Conservation (phyloP, 2,113 vertebrate genomes). For the Donacobius atricapilla region DNA sequence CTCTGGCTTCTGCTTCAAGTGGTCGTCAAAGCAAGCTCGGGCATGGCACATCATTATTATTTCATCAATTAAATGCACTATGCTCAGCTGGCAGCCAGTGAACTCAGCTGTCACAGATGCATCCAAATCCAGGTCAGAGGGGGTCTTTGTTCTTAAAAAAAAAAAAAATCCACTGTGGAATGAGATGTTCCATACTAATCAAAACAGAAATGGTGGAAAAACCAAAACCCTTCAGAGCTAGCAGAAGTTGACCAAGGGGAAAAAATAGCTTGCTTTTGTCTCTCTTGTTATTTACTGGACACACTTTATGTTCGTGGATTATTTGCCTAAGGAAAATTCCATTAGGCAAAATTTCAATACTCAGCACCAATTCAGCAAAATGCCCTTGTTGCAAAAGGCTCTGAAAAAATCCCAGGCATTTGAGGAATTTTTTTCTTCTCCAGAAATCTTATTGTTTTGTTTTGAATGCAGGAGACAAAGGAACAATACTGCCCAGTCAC, state of each 20-base stretch:
- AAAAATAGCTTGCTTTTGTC: not conserved
- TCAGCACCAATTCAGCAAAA: not conserved
- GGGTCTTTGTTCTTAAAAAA: constrained; percentile 51
- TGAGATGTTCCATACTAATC: constrained; percentile 11
- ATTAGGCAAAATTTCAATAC: constrained; percentile 31
- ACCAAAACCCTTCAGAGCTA: not conserved
- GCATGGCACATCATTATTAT: constrained; percentile 69
- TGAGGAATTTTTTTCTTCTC: not conserved
- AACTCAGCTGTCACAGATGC: constrained; percentile 62
- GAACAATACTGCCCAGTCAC: not conserved
- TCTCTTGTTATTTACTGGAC: not conserved
- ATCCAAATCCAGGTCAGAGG: constrained; percentile 68
- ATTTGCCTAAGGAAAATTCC: constrained; percentile 20
- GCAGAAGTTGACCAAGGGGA: not conserved
- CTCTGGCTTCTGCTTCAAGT: constrained; percentile 53
- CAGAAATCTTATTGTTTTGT: not conserved
- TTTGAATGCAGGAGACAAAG: not conserved
- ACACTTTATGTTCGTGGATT: constrained; percentile 13
- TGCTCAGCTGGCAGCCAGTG: constrained; percentile 67
- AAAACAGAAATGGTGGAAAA: constrained; percentile 45
- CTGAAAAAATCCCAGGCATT: not conserved
- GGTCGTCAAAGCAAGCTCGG: constrained; percentile 58
- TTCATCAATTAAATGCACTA: constrained; percentile 69
- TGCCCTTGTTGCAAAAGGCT: not conserved
- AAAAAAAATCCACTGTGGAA: not conserved